These are phyloP conservation scores for Sebastes schlegelii DNA, from an alignment of 2,113 vertebrate genomes.

Conservation along the genomic window DNA sequence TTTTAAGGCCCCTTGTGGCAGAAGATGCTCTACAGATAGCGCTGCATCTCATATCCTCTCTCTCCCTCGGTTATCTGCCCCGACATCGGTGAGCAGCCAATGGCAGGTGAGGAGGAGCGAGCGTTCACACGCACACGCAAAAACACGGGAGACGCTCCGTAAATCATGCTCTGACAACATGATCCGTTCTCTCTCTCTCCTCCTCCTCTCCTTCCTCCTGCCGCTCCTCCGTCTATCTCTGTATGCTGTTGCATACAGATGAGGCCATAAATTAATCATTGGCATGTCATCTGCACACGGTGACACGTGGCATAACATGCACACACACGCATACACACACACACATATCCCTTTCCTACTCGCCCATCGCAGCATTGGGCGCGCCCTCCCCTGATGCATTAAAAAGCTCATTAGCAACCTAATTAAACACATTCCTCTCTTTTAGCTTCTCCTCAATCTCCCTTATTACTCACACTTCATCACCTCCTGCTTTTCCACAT, in stretches of 20 bases:
- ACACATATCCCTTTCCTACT: not conserved
- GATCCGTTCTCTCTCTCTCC: slow-evolving; percentile 54
- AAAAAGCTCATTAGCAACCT: slow-evolving; percentile 88
- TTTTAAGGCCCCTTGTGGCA: slow-evolving; percentile 57
- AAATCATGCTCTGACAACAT: slow-evolving; percentile 78
- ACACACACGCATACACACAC: slow-evolving; percentile 22
- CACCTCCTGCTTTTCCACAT: slow-evolving; percentile 82
- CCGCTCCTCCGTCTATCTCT: slow-evolving; percentile 51
- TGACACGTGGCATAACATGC: slow-evolving; percentile 65
- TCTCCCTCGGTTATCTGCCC: slow-evolving; percentile 59
- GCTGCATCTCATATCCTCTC: slow-evolving; percentile 74
- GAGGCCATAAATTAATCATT: slow-evolving; percentile 83
- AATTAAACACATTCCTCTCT: slow-evolving; percentile 88
- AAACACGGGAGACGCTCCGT: slow-evolving; percentile 65
- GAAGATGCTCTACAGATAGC: slow-evolving; percentile 73
- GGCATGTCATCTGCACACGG: slow-evolving; percentile 74
- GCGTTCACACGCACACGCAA: slow-evolving; percentile 37
- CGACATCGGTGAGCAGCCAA: slow-evolving; percentile 64
- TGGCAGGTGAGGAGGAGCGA: slow-evolving; percentile 55
- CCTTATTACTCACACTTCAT: slow-evolving; percentile 84
- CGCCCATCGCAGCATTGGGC: slow-evolving; percentile 59
- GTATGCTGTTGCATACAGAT: slow-evolving; percentile 76
- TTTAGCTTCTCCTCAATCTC: slow-evolving; percentile 85
- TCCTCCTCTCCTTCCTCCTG: slow-evolving; percentile 35
- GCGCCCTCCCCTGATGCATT: slow-evolving; percentile 79